Evolutionary conservation across 1,140 invertebrate species (phyloP).

Genomic region (Heliothis virescens): DNA sequence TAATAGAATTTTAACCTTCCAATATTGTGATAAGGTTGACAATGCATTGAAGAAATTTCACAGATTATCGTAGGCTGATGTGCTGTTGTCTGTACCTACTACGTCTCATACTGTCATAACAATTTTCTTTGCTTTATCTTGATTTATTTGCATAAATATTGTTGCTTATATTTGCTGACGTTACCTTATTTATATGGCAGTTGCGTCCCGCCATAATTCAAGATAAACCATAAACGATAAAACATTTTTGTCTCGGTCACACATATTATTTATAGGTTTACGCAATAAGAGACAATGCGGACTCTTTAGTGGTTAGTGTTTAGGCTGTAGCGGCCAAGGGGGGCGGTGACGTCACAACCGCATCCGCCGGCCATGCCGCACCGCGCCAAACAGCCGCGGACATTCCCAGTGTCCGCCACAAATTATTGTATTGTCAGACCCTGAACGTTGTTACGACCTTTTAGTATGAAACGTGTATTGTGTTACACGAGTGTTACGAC

Average conservation of each 20-base stretch:
- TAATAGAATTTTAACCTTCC: too few species aligned
- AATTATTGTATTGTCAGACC: conserved; percentile 51
- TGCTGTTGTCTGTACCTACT: too few species aligned
- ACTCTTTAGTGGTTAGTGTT: conserved; percentile 10
- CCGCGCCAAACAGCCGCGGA: conserved; percentile 58
- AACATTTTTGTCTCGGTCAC: conserved; percentile 22
- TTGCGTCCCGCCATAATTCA: neutral
- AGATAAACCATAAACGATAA: conserved; percentile 23
- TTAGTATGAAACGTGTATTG: neutral
- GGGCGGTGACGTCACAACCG: conserved; percentile 64
- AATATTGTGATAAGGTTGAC: too few species aligned
- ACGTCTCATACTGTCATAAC: too few species aligned
- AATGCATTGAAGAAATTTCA: too few species aligned
- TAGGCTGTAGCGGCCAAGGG: conserved; percentile 45
- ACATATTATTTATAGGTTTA: conserved; percentile 12
- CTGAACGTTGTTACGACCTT: neutral
- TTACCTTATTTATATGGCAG: neutral
- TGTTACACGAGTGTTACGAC: neutral
- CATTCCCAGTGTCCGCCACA: conserved; percentile 51
- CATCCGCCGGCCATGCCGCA: conserved; percentile 63
- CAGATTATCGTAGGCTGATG: too few species aligned
- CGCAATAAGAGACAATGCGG: conserved; percentile 43
- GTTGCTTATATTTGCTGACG: too few species aligned
- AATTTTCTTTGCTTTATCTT: too few species aligned
- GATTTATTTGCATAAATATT: too few species aligned